Evolutionary conservation across 2,113 vertebrate genomes (phyloP).

Genomic region (Psammodynastes pulverulentus): DNA sequence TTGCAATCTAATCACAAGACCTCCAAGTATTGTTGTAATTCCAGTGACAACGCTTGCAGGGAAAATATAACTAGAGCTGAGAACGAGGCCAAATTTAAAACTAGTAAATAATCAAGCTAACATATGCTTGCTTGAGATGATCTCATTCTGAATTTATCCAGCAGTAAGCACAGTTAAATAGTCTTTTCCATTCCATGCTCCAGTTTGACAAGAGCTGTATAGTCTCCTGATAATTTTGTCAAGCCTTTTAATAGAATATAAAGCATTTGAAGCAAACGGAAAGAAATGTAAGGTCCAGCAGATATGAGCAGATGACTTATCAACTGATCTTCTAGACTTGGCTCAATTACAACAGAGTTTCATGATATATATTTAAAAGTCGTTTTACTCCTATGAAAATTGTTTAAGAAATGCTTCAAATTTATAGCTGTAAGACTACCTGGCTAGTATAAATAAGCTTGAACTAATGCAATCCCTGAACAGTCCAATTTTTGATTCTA

Average conservation of each 20-base stretch:
- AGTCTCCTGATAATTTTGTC: background rate
- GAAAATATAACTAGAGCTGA: background rate
- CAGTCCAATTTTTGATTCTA: slow-evolving; percentile 74
- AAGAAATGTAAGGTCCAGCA: slow-evolving; percentile 31
- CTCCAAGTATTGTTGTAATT: background rate
- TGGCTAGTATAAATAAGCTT: slow-evolving; percentile 65
- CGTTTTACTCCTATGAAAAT: slow-evolving; percentile 42
- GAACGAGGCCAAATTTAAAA: background rate
- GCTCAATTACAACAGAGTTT: slow-evolving; percentile 56
- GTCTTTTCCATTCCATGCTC: background rate
- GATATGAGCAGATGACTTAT: slow-evolving; percentile 59
- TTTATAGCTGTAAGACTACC: slow-evolving; percentile 65
- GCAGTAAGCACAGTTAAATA: background rate
- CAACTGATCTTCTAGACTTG: slow-evolving; percentile 64
- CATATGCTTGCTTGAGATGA: background rate
- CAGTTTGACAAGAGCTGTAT: background rate
- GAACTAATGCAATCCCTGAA: slow-evolving; percentile 72
- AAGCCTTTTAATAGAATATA: background rate
- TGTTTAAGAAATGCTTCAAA: slow-evolving; percentile 60
- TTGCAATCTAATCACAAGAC: background rate
- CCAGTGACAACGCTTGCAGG: background rate
- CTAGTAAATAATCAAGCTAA: background rate
- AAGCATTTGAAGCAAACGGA: background rate
- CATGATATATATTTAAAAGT: slow-evolving; percentile 2
- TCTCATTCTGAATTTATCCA: background rate